Base-by-base conservation (phyloP, 1,140 invertebrate genomes). In the Eciton burchellii region DNA sequence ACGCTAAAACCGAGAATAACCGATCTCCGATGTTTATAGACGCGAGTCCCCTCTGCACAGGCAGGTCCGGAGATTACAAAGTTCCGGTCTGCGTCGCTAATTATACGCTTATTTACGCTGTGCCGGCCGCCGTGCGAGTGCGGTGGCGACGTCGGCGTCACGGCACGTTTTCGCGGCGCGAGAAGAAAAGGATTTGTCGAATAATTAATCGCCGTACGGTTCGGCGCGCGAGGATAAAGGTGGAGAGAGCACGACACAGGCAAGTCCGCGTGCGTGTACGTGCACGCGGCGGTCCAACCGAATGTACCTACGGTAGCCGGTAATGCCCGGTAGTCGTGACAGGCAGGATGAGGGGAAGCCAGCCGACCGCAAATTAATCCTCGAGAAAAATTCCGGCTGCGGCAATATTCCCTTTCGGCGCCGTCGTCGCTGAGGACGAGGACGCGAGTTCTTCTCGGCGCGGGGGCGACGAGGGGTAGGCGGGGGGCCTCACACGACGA, bases 311-410 rank as follows among this genome's bases (percentile, higher is more conserved):
- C 83, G 81, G 83, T 89, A 89, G 87, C 86, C 83, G 41, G 87
- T 87, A 88, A 85, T 74, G 87, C 86, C 35, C 85, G 82, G 86
- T 88, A 88, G 87, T 88, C 87, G 54, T 70, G 86, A 66, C 79
- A 82, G 57, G 54, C 76, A 8, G 83, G 86, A 88, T 35, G 86
- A 88, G 79, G 70, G 16, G 62, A 43, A 62, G 60, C 35, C 59
- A 71, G n/a, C 76, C 62, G 81, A 92, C 92, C 91, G 90, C 91
- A 92, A 92, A 92, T 92, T 92, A 92, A 91, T 91, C 89, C 89
- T 87, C 82, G 72, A 84, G 84, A 88, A 88, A 86, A 88, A 89
- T 89, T 84, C 87, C 81, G 68, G 71, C 81, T 82, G 86, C 81
- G 3, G 83, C 81, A 83, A 84, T 85, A 88, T 89, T 89, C 84